phyloP scores from a whole-genome alignment of 2,113 vertebrate species.

The Nerophis ophidion region DNA sequence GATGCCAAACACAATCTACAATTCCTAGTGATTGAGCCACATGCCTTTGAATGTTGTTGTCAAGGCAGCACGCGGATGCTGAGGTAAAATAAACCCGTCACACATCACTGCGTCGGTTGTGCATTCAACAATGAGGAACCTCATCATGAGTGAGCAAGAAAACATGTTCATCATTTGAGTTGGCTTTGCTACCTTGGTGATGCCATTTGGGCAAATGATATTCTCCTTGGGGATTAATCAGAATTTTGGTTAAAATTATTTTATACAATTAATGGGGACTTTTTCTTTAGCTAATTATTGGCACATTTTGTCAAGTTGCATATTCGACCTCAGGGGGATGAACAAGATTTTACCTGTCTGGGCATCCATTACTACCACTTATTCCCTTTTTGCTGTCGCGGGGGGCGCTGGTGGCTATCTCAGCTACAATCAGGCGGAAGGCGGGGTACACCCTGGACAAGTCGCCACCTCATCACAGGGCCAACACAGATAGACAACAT shows the following conservation, averaged over 20 bases:
- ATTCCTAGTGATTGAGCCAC: neutral
- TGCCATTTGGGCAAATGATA: constrained; percentile 43
- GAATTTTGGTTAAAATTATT: neutral
- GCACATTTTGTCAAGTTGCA: too few relatives aligned
- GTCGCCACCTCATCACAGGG: too few relatives aligned
- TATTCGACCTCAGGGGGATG: too few relatives aligned
- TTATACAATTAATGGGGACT: neutral
- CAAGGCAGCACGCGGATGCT: neutral
- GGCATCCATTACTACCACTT: too few relatives aligned
- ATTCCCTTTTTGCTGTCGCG: too few relatives aligned
- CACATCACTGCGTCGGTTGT: constrained; percentile 7
- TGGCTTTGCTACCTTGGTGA: constrained; percentile 43
- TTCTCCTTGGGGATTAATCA: constrained; percentile 29
- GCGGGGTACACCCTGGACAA: too few relatives aligned
- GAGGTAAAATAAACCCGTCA: neutral
- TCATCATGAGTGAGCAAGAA: constrained; percentile 34
- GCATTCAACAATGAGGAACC: constrained; percentile 7
- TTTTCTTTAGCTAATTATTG: neutral
- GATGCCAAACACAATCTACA: too few relatives aligned
- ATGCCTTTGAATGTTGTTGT: neutral
- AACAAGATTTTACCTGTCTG: too few relatives aligned
- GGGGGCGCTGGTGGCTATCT: too few relatives aligned
- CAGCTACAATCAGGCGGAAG: too few relatives aligned
- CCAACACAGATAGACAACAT: too few relatives aligned
- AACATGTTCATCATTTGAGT: constrained; percentile 22